These are phyloP conservation scores for Acanthosoma haemorrhoidale DNA, from an alignment of 2,888 invertebrate genomes.

Conservation along the genomic window DNA sequence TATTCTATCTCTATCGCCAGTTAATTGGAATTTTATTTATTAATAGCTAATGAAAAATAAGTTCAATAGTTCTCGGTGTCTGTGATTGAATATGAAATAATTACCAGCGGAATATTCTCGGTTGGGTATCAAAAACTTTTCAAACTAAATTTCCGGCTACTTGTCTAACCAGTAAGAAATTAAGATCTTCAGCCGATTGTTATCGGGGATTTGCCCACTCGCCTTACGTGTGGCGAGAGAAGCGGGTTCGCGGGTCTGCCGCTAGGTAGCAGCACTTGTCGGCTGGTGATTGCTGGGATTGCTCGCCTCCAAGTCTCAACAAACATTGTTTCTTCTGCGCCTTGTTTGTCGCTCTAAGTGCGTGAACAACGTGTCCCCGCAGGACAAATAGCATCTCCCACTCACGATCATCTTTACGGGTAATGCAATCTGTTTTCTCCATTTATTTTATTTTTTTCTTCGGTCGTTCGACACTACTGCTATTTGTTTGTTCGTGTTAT, in stretches of 20 bases:
- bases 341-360: neutral
- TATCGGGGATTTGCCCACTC: neutral
- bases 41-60: no score
- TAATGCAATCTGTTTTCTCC: neutral
- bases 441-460: neutral
- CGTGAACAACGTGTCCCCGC: no score
- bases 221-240: neutral
- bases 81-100: no score
- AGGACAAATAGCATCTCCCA: neutral
- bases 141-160: no score
- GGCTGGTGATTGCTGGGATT: neutral
- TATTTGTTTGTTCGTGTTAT: neutral
- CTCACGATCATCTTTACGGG: neutral
- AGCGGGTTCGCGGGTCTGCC: neutral
- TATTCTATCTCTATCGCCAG: no score
- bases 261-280: conserved; percentile 13
- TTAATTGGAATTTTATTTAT: no score
- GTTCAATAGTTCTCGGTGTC: no score
- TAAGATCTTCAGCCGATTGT: no score
- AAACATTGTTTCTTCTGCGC: neutral
- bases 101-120: no score
- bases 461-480: neutral
- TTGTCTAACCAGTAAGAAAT: no score
- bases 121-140: no score
- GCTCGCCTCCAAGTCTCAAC: neutral